These are phyloP conservation scores for Eristalis tenax DNA, from an alignment of 2,888 invertebrate genomes.

Conservation along the genomic window DNA sequence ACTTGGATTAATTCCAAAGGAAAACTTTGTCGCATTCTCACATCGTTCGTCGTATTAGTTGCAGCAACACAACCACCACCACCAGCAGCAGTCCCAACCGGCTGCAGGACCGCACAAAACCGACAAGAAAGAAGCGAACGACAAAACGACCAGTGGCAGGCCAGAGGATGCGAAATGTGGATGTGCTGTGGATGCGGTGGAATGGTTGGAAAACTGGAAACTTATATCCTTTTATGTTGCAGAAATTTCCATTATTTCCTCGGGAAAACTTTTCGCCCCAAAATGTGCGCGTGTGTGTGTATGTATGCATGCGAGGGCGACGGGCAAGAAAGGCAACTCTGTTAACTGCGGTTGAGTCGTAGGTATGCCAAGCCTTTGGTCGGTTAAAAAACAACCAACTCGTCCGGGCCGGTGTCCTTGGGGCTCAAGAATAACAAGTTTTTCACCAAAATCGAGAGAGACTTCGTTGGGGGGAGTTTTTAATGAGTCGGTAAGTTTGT, in stretches of 20 bases:
- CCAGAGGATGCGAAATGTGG: slow-evolving; percentile 56
- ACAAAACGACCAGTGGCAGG: slow-evolving; percentile 38
- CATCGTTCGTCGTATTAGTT: slow-evolving; percentile 71
- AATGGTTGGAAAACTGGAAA: slow-evolving; percentile 47
- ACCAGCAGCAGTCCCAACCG: not conserved
- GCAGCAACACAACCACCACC: slow-evolving; percentile 27
- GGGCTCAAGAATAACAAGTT: slow-evolving; percentile 48
- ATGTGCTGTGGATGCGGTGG: slow-evolving; percentile 25
- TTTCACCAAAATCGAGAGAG: slow-evolving; percentile 37
- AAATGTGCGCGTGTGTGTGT: not conserved
- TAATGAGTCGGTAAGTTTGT: slow-evolving; percentile 64
- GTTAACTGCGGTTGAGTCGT: slow-evolving; percentile 66
- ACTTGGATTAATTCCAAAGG: slow-evolving; percentile 73
- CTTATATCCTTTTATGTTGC: slow-evolving; percentile 71
- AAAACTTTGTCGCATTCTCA: slow-evolving; percentile 73
- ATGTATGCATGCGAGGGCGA: not conserved
- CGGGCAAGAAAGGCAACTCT: not conserved
- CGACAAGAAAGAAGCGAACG: slow-evolving; percentile 35
- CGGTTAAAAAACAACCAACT: slow-evolving; percentile 42
- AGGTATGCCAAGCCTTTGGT: slow-evolving; percentile 47
- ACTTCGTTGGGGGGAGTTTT: slow-evolving; percentile 55
- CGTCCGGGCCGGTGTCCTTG: slow-evolving; percentile 43
- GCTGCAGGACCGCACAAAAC: slow-evolving; percentile 28
- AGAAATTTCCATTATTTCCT: slow-evolving; percentile 70
- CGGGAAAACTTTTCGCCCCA: slow-evolving; percentile 42